A percentile compares a stretch with the other conserved stretches of the same genome.
Evolutionary conservation across 1,140 invertebrate species (phyloP).

Genomic region (Macrosteles quadrilineatus): DNA sequence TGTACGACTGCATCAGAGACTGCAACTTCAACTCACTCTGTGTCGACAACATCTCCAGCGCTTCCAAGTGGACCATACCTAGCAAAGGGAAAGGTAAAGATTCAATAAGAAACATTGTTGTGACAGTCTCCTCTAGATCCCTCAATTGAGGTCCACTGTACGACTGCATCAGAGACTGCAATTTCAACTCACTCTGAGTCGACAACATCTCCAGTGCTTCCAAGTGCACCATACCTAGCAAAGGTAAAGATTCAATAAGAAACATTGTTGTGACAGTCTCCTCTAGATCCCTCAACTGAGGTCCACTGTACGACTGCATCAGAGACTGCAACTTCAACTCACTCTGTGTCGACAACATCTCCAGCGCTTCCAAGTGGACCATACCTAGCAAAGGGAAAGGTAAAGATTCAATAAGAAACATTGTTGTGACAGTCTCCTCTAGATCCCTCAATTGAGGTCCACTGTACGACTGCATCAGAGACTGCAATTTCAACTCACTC

Average conservation of each 20-base stretch:
- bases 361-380: constrained; percentile 85
- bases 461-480: constrained; percentile 55
- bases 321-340: constrained; percentile 70
- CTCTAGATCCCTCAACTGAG: neutral
- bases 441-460: neutral
- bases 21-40: constrained; percentile 77
- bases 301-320: constrained; percentile 51
- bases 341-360: constrained; percentile 86
- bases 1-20: constrained; percentile 57
- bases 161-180: constrained; percentile 62
- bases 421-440: too few species aligned
- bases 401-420: too few species aligned
- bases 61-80: constrained; percentile 85
- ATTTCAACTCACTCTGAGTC: constrained; percentile 74
- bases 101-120: too few species aligned
- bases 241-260: too few species aligned
- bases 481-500: constrained; percentile 72
- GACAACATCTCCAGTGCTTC: constrained; percentile 92
- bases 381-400: too few species aligned
- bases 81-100: too few species aligned
- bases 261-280: too few species aligned
- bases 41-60: constrained; percentile 86
- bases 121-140: too few species aligned
- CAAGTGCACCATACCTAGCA: constrained; percentile 81
- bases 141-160: constrained; percentile 38